Conservation (phyloP, 2,797 vertebrate species). For the Chiroxiphia lanceolata region DNA sequence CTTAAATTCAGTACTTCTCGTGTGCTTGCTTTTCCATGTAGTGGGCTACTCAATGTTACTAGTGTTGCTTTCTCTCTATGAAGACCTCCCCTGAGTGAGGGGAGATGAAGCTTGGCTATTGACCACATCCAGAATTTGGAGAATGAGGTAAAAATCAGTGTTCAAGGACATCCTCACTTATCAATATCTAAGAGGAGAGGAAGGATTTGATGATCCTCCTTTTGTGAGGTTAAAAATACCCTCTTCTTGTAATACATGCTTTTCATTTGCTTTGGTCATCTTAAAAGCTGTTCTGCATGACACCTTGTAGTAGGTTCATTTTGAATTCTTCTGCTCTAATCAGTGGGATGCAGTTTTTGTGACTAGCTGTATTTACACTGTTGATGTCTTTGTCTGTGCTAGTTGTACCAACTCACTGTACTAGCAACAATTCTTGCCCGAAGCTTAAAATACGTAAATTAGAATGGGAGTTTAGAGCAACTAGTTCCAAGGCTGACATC, state of each 20-base stretch:
- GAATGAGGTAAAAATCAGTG: neutral
- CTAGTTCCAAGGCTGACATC: neutral
- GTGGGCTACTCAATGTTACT: neutral
- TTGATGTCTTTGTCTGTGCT: neutral
- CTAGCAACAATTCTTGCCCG: neutral
- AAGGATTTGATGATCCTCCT: neutral
- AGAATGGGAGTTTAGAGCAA: neutral
- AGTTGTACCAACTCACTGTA: neutral
- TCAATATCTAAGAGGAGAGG: neutral
- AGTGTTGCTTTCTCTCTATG: neutral
- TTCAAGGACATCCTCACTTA: neutral
- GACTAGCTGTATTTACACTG: neutral
- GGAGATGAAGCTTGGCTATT: neutral
- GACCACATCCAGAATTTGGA: neutral
- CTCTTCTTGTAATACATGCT: neutral
- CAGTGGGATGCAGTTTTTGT: neutral
- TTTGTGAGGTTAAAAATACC: neutral
- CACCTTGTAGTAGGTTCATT: neutral
- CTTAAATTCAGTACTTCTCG: neutral
- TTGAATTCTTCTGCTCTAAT: neutral
- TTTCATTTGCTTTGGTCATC: neutral
- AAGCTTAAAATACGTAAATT: neutral
- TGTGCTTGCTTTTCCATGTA: neutral
- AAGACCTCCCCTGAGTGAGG: neutral
- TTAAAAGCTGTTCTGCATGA: neutral